A percentile compares a stretch with the other conserved stretches of the same genome.
Evolutionary conservation across 2,113 vertebrate genomes (phyloP).

Genomic region (Psittacus erithacus): DNA sequence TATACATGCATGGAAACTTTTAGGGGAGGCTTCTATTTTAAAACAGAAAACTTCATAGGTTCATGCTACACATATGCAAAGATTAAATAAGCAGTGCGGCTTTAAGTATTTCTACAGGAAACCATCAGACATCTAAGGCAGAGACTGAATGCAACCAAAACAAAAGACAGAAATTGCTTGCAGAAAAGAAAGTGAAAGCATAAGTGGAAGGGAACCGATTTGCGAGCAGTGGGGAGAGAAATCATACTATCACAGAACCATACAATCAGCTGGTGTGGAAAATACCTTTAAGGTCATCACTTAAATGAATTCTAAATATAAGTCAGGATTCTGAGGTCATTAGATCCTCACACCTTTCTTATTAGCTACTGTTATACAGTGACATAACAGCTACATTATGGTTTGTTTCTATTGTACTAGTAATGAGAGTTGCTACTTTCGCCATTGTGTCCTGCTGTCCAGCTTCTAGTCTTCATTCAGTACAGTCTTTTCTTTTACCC

Average conservation of each 20-base stretch:
- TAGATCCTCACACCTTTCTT: not conserved
- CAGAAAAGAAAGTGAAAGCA: not conserved
- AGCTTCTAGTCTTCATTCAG: not conserved
- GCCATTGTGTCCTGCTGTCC: not conserved
- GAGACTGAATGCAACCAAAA: not conserved
- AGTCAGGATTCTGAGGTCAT: not conserved
- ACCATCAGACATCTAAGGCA: not conserved
- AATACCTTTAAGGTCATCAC: not conserved
- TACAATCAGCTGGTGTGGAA: not conserved
- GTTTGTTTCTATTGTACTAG: not conserved
- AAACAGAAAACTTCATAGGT: not conserved
- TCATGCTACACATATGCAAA: not conserved
- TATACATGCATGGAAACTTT: not conserved
- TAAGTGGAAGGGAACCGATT: not conserved
- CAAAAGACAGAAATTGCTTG: not conserved
- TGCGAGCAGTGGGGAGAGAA: not conserved
- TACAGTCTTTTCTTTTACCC: not conserved
- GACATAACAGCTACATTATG: not conserved
- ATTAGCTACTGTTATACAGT: not conserved
- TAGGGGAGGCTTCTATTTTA: not conserved
- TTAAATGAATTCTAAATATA: not conserved
- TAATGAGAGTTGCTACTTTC: not conserved
- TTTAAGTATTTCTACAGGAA: not conserved
- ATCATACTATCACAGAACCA: not conserved
- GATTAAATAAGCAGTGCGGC: not conserved